These are phyloP conservation scores for Aphis craccivora DNA, from an alignment of 1,140 invertebrate genomes.

Conservation along the genomic window DNA sequence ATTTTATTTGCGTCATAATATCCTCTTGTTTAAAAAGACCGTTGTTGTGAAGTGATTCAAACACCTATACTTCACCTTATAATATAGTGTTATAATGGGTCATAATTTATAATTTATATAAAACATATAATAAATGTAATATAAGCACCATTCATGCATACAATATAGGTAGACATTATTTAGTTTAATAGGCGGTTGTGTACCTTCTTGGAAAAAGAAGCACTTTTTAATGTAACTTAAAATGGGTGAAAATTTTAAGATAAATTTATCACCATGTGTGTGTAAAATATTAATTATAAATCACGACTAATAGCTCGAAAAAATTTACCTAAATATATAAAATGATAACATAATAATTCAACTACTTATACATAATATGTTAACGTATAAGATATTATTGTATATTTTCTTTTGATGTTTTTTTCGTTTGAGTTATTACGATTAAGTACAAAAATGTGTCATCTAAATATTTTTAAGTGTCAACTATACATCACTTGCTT, in stretches of 20 bases:
- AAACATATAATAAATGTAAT: neutral
- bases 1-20: neutral
- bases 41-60: neutral
- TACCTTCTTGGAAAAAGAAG: neutral
- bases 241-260: neutral
- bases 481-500: too few species aligned
- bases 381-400: too few species aligned
- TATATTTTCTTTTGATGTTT: too few species aligned
- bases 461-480: too few species aligned
- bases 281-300: too few species aligned
- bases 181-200: neutral
- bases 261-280: neutral
- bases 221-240: neutral
- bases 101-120: neutral
- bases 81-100: neutral
- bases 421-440: too few species aligned
- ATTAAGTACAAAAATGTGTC: too few species aligned
- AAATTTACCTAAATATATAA: too few species aligned
- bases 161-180: neutral
- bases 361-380: too few species aligned
- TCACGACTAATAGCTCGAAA: too few species aligned
- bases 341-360: too few species aligned
- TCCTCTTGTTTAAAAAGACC: neutral
- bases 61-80: neutral
- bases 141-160: neutral